These are phyloP conservation scores for Rousettus leschenaultii DNA, from an alignment of 2,113 vertebrate species.

Conservation along the genomic window DNA sequence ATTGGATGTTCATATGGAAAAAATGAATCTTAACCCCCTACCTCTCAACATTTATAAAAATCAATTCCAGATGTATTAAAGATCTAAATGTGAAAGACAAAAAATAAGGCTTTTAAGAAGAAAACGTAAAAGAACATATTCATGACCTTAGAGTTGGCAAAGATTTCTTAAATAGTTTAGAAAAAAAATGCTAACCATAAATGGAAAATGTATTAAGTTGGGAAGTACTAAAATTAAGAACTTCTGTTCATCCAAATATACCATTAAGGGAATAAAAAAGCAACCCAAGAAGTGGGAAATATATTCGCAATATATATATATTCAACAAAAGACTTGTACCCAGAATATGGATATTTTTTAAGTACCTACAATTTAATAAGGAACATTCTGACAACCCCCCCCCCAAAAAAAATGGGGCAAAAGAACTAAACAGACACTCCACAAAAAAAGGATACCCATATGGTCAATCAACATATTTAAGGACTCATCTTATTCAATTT, in stretches of 20 bases:
- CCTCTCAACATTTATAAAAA: slow-evolving; percentile 22
- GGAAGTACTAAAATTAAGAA: slow-evolving; percentile 36
- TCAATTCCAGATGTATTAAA: slow-evolving; percentile 36
- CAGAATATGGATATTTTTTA: background rate
- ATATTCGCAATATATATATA: background rate
- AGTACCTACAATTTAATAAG: background rate
- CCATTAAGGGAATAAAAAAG: slow-evolving; percentile 3
- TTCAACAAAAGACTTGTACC: background rate
- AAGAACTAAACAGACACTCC: background rate
- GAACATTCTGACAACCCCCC: background rate
- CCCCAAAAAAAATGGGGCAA: background rate
- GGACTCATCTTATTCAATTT: background rate
- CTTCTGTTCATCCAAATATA: background rate
- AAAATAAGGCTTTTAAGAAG: slow-evolving; percentile 25
- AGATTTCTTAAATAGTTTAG: background rate
- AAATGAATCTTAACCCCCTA: background rate
- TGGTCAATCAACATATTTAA: background rate
- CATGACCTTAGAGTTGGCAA: background rate
- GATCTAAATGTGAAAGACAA: background rate
- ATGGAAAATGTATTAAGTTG: background rate
- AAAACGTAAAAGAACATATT: background rate
- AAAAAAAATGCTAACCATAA: slow-evolving; percentile 19
- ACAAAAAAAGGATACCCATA: background rate
- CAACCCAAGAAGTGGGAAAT: background rate
- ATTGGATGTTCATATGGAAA: slow-evolving; percentile 19